Conservation (phyloP, 2,113 vertebrate genomes). For the Heloderma charlesbogerti region DNA sequence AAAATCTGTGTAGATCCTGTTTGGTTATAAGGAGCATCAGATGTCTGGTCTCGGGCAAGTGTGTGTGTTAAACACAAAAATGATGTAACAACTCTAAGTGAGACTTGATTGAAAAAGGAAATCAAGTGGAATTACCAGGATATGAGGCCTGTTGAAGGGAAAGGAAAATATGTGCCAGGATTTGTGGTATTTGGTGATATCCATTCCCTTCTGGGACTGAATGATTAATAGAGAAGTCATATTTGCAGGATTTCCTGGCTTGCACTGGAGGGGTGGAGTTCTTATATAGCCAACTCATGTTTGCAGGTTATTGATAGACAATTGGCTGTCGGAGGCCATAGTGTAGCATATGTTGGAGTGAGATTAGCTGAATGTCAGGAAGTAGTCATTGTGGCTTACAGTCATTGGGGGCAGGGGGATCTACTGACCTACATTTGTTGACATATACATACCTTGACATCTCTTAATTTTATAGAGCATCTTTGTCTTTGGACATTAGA, state of each 20-base stretch:
- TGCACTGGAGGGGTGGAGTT: not conserved
- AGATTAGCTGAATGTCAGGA: constrained; percentile 31
- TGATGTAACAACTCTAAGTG: constrained; percentile 6
- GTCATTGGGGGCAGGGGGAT: not conserved
- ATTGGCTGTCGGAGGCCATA: not conserved
- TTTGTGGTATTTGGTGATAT: constrained; percentile 52
- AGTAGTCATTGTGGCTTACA: constrained; percentile 6
- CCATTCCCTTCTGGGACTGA: not conserved
- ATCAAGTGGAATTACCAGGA: constrained; percentile 60
- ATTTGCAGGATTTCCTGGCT: constrained; percentile 41
- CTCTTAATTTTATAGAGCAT: not conserved
- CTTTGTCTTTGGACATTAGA: not conserved
- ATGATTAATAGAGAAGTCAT: constrained; percentile 46
- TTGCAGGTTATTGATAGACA: not conserved
- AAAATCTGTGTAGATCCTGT: constrained; percentile 24
- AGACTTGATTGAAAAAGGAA: constrained; percentile 56
- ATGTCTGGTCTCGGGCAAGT: constrained; percentile 14
- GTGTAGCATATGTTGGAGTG: constrained; percentile 1
- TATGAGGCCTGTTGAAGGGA: constrained; percentile 50
- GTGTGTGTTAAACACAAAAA: constrained; percentile 20
- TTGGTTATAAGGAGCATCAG: not conserved
- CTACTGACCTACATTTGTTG: constrained; percentile 3
- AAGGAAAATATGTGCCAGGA: constrained; percentile 30
- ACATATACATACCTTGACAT: not conserved
- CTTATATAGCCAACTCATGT: not conserved